phyloP scores from a whole-genome alignment of 2,797 vertebrate genomes.

The Xenopus petersii region DNA sequence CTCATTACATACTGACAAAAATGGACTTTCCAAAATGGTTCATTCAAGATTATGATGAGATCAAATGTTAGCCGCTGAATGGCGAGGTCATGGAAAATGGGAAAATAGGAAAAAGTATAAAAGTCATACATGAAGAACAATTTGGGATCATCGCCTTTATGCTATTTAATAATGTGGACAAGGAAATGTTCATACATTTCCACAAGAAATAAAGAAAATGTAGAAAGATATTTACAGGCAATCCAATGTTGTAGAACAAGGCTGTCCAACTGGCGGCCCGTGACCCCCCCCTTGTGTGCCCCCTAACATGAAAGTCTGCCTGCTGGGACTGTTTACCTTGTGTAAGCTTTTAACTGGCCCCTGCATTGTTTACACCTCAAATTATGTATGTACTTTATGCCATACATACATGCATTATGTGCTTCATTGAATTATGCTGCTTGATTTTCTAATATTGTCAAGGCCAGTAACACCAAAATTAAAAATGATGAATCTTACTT shows the following conservation, averaged over 20 bases:
- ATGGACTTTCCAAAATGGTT: conserved; percentile 5
- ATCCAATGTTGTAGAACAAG: background rate
- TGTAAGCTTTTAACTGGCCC: too few species aligned
- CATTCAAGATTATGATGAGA: conserved; percentile 18
- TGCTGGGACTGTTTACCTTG: too few species aligned
- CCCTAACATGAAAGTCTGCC: too few species aligned
- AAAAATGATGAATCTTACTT: too few species aligned
- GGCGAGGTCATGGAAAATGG: conserved; percentile 10
- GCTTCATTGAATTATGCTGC: too few species aligned
- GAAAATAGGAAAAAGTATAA: background rate
- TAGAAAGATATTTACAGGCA: background rate
- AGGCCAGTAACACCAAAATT: too few species aligned
- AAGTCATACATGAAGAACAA: background rate
- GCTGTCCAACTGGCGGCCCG: too few species aligned
- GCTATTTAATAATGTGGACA: conserved; percentile 3
- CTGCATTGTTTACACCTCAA: too few species aligned
- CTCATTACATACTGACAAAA: conserved; percentile 10
- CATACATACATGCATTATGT: too few species aligned
- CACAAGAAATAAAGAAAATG: conserved; percentile 5
- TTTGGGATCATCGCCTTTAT: background rate
- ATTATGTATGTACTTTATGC: too few species aligned
- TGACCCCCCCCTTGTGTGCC: too few species aligned
- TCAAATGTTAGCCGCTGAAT: conserved; percentile 5
- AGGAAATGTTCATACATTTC: background rate
- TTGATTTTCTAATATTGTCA: too few species aligned